Evolutionary conservation across 2,113 vertebrate species (phyloP), one percentile per base, ranked within the genome.

Genomic region (Muntiacus muntjak): DNA sequence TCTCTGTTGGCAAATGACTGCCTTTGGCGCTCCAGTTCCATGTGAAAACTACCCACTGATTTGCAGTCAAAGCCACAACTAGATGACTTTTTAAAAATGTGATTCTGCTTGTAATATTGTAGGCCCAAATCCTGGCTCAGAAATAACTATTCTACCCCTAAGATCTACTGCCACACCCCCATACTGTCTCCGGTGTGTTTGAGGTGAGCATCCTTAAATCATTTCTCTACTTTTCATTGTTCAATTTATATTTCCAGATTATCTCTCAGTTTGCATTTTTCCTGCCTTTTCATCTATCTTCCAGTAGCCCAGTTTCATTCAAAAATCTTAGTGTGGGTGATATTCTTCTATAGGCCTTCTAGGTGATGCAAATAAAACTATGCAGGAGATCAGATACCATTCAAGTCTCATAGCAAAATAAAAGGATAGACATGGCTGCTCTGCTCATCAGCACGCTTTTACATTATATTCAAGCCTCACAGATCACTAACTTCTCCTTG

Each of bases 211-310:
- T 78, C 55, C 62, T 97, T 92, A 74, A 92, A 45, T 57, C 12
- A 62, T 89, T 87, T 88, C 50, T 94, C 25, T 94, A 83, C 45
- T 96, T 96, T 97, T 45, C n/a, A 55, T 74, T 62, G 57, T 78
- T 52, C 21, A 16, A 30, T 60, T 93, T 93, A 28, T 81, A 93
- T 96, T 95, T 78, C 21, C 25, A 50, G 14, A 74, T 86, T 78
- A 60, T 60, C 36, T 94, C 79, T 96, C 19, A 87, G 30, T 95
- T 92, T 90, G 23, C 50, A 47, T 16, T 96, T 95, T 79, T 64
- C 52, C 40, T 86, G 12, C 25, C 74, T 30, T 1, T 92, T 40
- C 91, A 12, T 93, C 36, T 91, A 76, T 88, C 47, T 98, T 57
- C 28, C 7, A 78, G 28, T 92, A 92, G 36, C 10, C 62, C 87